Base-by-base conservation (phyloP, 1,140 invertebrate species). In the Achatina immaculata region DNA sequence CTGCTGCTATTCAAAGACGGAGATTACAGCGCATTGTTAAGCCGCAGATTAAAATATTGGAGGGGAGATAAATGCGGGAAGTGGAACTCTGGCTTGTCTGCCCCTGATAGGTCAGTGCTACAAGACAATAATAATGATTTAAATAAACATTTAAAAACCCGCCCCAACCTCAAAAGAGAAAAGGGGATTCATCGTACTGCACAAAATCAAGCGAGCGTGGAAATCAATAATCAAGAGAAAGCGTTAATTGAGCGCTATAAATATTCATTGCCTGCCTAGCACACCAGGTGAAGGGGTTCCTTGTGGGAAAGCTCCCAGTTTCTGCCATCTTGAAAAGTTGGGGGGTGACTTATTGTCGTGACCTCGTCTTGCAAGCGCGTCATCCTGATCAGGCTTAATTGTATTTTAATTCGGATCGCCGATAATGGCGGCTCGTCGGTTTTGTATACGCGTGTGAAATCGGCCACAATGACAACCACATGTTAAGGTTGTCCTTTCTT, bases 401-500 rank as follows among this genome's bases (percentile, higher is more conserved):
- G n/a, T 69, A 43, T 40, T 69, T 43, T 43, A 40, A 43, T 43
- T 34, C 11, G 48, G 28, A 73, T 73, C 71, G 28, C n/a, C 28
- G 24, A 14, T 48, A n/a, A 73, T 51, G 40, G 14, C 45, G 9
- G 42, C 1, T 21, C 3, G 6, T 45, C 48, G n/a, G 9, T 73
- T 14, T 36, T 72, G 38, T 45, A 2, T 31, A 1, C 1, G 71
- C 71, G 71, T 73, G 71, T 43, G 71, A 73, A 73, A 73, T 73
- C 24, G 34, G 43, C 43, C 9, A 73, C 71, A 73, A 73, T 73
- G 28, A 73, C 71, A 19, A 45, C 71, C 71, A 73, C 71, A 73
- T 73, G 71, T 73, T 73, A 45, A 73, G 28, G 42, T 73, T 73
- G 34, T 21, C 43, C 71, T 31, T 62, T 62, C 58, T 31, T 62